Conservation (phyloP, 2,888 invertebrate genomes). For the Caenorhabditis sulstoni region DNA sequence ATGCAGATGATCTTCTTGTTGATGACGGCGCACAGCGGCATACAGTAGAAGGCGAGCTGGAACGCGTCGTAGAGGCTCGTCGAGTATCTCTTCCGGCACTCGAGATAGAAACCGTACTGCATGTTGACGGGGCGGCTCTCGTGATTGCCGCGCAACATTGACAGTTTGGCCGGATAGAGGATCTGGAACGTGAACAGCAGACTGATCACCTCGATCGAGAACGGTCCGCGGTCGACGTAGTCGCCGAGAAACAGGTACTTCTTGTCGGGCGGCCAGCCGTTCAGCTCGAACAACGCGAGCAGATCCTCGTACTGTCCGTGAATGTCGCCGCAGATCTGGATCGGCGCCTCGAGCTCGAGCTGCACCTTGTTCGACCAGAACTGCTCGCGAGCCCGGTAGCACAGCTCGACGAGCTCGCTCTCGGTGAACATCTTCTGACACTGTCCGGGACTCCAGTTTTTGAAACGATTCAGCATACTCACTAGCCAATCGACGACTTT, state of each 20-base stretch:
- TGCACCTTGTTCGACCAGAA: slow-evolving; percentile 30
- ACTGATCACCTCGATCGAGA: slow-evolving; percentile 84
- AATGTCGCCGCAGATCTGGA: slow-evolving; percentile 98
- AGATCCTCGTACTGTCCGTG: slow-evolving; percentile 90
- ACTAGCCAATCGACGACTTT: slow-evolving; percentile 23
- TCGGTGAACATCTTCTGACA: slow-evolving; percentile 69
- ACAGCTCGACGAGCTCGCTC: slow-evolving; percentile 70
- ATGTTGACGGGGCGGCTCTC: slow-evolving; percentile 89
- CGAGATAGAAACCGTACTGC: slow-evolving; percentile 75
- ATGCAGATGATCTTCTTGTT: slow-evolving; percentile 88
- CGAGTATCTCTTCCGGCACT: slow-evolving; percentile 86
- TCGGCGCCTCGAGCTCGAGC: slow-evolving; percentile 89
- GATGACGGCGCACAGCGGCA: slow-evolving; percentile 97
- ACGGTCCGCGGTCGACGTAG: slow-evolving; percentile 96
- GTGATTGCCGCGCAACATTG: slow-evolving; percentile 95
- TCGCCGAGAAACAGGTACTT: slow-evolving; percentile 84
- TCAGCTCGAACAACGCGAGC: slow-evolving; percentile 68
- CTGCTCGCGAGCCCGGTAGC: slow-evolving; percentile 58
- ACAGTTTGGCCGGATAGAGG: slow-evolving; percentile 89
- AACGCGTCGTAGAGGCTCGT: slow-evolving; percentile 69
- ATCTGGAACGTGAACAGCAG: slow-evolving; percentile 86
- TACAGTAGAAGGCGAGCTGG: slow-evolving; percentile 88
- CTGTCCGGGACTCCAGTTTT: slow-evolving; percentile 61
- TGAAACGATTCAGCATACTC: slow-evolving; percentile 42
- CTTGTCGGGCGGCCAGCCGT: slow-evolving; percentile 64